Percentiles rank a stretch among this genome's conserved stretches.
Conservation (phyloP, 2,113 vertebrate genomes). For the Pelusios castaneus region DNA sequence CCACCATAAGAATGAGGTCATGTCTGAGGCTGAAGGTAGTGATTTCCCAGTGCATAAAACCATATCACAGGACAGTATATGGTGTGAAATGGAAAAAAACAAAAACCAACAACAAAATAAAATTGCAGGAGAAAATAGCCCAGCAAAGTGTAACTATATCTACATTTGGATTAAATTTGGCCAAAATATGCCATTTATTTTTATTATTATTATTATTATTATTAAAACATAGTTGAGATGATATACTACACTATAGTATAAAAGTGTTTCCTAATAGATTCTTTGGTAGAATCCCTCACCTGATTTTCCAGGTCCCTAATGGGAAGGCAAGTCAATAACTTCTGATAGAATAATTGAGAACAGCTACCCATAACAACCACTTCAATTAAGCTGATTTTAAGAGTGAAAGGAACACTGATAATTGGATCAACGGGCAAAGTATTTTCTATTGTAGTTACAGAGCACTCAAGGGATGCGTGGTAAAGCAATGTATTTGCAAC, state of each 20-base stretch:
- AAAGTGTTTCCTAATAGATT: neutral
- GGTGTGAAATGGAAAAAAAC: neutral
- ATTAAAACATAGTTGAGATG: neutral
- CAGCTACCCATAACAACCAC: conserved; percentile 33
- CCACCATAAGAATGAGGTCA: neutral
- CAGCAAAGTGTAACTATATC: neutral
- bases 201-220: too few relatives aligned
- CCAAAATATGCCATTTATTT: neutral
- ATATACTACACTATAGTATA: neutral
- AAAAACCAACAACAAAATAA: too few relatives aligned
- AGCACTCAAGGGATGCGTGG: neutral
- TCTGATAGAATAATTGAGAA: conserved; percentile 48
- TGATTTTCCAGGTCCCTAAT: conserved; percentile 7
- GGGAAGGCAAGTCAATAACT: conserved; percentile 35
- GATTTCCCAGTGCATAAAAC: neutral
- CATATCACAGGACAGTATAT: neutral
- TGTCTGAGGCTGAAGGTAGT: neutral
- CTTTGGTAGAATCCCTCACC: neutral
- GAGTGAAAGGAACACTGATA: neutral
- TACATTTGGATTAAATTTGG: neutral
- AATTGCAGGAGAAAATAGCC: neutral
- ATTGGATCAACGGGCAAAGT: neutral
- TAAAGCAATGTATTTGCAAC: neutral
- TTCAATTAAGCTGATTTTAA: conserved; percentile 33
- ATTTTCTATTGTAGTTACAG: neutral